phyloP scores from a whole-genome alignment of 2,113 vertebrate genomes.

The Halcyon senegalensis region DNA sequence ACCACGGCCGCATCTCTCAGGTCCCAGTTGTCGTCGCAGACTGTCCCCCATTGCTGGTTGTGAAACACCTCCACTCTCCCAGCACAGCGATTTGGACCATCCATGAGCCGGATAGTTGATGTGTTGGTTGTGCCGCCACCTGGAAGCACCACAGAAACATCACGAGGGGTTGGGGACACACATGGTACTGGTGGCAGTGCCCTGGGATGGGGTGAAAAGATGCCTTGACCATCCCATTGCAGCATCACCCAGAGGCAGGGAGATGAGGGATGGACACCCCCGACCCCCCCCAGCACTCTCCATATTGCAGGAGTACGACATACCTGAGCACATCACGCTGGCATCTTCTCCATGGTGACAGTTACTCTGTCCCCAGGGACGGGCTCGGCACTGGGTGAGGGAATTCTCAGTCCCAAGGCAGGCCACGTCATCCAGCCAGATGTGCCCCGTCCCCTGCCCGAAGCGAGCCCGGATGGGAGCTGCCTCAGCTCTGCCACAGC shows the following conservation, averaged over 20 bases:
- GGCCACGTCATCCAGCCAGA: background rate
- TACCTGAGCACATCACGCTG: background rate
- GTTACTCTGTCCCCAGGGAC: background rate
- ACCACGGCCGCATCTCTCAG: background rate
- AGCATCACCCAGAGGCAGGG: background rate
- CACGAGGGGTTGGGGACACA: background rate
- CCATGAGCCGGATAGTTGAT: background rate
- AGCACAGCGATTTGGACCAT: background rate
- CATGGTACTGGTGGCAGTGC: accelerated
- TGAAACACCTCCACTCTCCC: constrained; percentile 40
- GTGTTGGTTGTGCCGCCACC: background rate
- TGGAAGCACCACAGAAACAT: background rate
- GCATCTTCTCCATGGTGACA: background rate
- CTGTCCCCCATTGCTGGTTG: constrained; percentile 47
- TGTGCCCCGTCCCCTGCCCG: accelerated
- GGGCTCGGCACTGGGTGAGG: background rate
- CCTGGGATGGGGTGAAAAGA: accelerated
- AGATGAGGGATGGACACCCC: background rate
- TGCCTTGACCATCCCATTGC: background rate
- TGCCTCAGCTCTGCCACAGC: background rate
- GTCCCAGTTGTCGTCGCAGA: constrained; percentile 34
- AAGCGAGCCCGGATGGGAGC: background rate
- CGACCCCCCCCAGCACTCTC: background rate
- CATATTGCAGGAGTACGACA: background rate
- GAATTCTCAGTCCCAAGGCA: accelerated